Evolutionary conservation across 2,888 invertebrate species (phyloP).

Genomic region (Pristionchus japonicus): DNA sequence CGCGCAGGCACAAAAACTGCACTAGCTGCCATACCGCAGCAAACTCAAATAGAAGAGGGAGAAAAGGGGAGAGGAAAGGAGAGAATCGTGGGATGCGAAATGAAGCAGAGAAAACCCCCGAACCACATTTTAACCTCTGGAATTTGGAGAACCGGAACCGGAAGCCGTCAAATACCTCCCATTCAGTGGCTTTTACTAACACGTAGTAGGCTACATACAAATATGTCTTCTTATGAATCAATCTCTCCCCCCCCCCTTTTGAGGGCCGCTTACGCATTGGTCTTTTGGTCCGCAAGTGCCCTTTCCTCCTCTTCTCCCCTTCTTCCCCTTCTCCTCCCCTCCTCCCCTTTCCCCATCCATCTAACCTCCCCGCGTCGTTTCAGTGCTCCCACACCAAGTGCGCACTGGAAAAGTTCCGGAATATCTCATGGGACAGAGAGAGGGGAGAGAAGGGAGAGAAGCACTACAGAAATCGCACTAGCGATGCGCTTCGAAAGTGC

Average conservation of each 20-base stretch:
- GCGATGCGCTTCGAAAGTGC: background rate
- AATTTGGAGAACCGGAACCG: background rate
- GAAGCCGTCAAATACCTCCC: background rate
- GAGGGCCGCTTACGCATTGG: too few species aligned
- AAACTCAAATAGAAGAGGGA: background rate
- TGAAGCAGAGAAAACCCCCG: background rate
- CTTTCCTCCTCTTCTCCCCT: background rate
- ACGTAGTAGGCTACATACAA: background rate
- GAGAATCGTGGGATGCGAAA: background rate
- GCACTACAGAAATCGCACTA: background rate
- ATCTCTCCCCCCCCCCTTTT: too few species aligned
- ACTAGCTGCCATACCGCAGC: background rate
- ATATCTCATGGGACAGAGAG: background rate
- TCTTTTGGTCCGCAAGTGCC: background rate
- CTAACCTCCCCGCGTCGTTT: too few species aligned
- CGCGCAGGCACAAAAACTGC: background rate
- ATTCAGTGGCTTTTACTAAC: background rate
- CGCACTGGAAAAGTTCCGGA: conserved; percentile 21
- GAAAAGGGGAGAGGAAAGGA: background rate
- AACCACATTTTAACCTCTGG: background rate
- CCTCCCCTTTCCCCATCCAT: background rate
- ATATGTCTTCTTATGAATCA: too few species aligned
- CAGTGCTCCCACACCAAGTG: background rate
- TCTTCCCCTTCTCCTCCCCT: background rate
- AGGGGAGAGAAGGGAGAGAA: background rate